Evolutionary conservation across 2,888 invertebrate species (phyloP), one percentile per base, ranked within the genome.

Genomic region (Elysia crispata): DNA sequence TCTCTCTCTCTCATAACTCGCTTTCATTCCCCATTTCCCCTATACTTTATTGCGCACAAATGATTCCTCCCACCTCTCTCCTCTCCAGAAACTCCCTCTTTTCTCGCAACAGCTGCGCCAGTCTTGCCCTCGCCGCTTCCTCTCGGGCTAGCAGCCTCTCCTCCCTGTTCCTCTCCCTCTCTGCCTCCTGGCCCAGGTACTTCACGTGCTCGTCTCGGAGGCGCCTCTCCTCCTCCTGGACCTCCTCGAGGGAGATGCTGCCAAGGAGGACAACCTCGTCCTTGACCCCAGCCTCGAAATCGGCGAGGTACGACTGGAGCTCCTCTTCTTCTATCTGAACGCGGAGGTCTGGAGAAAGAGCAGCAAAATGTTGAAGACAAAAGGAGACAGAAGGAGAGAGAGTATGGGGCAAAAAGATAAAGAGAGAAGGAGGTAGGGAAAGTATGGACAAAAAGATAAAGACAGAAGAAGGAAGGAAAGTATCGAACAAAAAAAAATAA

Each of bases 191-290:
- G 78, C 88, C 87, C 76, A 88, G 86, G 82, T 90, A 91, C 64
- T 83, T 80, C 25, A 91, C 86, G 81, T 91, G 90, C 81, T 91
- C 91, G 83, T 91, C 90, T 41, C 91, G 84, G 41, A 91, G 86
- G 6, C 89, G 82, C 60, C 85, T 85, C 79, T 91, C 91, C 77
- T 91, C 91, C 50, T 89, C 89, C 86, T 91, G 89, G 0, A 91
- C 88, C 57, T 91, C 91, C 79, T 90, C 89, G 80, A 91, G 85
- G 3, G 87, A 86, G 73, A 91, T 90, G 74, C 85, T 86, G 0
- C 90, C 91, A 41, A 91, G 85, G 90, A 91, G 89, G 25, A 91
- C 87, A 54, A 91, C 88, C 66, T 91, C 90, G 74, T 90, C 89
- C 64, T 83, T 82, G 8, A 90, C 87, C 1, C 86, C 88, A 0